These are phyloP conservation scores for Dichetophora obliterata DNA, from an alignment of 2,888 invertebrate species.

Conservation along the genomic window DNA sequence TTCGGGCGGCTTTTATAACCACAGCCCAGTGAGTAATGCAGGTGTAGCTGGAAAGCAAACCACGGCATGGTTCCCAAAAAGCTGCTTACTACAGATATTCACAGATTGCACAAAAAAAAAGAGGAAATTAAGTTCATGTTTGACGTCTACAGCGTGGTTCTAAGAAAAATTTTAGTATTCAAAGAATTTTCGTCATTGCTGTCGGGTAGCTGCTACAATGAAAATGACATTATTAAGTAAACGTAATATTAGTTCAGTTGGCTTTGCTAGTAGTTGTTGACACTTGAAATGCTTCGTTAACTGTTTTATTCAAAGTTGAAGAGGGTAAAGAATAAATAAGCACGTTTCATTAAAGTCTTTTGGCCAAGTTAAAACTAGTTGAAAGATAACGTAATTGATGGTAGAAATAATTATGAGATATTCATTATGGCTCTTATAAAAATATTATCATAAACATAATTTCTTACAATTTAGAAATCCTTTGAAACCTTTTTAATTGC, in stretches of 20 bases:
- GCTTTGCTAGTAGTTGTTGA: background rate
- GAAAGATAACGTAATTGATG: too few relatives aligned
- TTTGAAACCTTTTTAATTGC: too few relatives aligned
- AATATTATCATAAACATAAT: too few relatives aligned
- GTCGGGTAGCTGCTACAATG: too few relatives aligned
- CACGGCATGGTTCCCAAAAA: background rate
- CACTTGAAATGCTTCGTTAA: background rate
- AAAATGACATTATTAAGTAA: background rate
- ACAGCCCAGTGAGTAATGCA: background rate
- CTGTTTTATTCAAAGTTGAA: background rate
- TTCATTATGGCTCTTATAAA: too few relatives aligned
- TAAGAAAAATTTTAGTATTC: conserved; percentile 4
- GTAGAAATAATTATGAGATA: too few relatives aligned
- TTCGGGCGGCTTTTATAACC: background rate
- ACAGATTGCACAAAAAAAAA: too few relatives aligned
- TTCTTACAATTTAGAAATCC: too few relatives aligned
- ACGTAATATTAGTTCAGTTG: background rate
- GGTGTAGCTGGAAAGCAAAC: background rate
- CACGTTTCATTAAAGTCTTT: background rate
- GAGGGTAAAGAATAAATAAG: background rate
- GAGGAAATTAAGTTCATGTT: conserved; percentile 18
- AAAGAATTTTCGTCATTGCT: background rate
- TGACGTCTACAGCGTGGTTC: background rate
- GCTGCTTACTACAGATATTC: too few relatives aligned
- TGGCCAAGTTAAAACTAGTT: too few relatives aligned